A percentile compares a stretch with the other conserved stretches of the same genome.
Conservation (phyloP, 1,140 invertebrate genomes). For the Akabosia matsudoensis region DNA sequence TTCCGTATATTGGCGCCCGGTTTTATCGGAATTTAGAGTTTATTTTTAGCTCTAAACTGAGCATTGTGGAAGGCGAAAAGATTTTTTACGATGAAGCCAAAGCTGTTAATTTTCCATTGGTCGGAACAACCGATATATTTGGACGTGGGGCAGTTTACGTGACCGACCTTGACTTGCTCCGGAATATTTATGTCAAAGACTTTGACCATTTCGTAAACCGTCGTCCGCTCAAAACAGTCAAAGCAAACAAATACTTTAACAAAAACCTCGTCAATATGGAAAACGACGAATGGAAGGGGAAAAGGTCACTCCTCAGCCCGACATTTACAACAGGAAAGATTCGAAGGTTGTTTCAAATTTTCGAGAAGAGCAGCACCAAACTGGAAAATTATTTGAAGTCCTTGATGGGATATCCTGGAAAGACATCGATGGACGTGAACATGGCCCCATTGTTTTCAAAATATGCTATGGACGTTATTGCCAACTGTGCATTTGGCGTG, state of each 20-base stretch:
- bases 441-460: background rate
- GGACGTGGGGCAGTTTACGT: background rate
- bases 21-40: background rate
- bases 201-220: constrained; percentile 50
- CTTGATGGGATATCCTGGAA: background rate
- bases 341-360: constrained; percentile 32
- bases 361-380: background rate
- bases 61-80: background rate
- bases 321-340: constrained; percentile 58
- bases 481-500: constrained; percentile 29
- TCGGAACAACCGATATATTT: background rate
- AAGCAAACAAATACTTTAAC: constrained; percentile 27
- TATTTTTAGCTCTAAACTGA: background rate
- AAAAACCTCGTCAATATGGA: constrained; percentile 50
- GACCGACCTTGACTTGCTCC: constrained; percentile 47
- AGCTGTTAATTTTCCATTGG: background rate
- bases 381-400: constrained; percentile 5
- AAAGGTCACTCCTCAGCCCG: constrained; percentile 47
- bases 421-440: constrained; percentile 2
- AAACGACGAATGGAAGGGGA: constrained; percentile 47
- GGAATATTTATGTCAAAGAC: constrained; percentile 48
- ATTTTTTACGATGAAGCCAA: background rate
- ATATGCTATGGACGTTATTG: constrained; percentile 37
- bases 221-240: constrained; percentile 10
- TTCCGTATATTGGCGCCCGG: background rate